These are phyloP conservation scores for Columba livia DNA, from an alignment of 2,113 vertebrate species.

Conservation along the genomic window DNA sequence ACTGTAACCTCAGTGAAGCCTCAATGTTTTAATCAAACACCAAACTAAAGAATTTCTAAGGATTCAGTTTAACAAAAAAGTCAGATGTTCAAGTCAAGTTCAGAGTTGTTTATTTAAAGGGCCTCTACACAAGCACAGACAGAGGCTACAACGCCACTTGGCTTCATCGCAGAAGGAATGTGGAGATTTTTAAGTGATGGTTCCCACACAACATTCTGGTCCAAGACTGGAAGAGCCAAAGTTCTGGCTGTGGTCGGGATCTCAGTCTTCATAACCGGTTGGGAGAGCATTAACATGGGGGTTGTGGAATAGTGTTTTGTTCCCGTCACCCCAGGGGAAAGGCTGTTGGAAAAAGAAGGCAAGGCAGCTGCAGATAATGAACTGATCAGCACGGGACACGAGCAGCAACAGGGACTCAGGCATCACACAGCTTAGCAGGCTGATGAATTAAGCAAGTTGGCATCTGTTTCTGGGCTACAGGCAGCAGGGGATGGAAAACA, in stretches of 20 bases:
- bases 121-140: slow-evolving; percentile 15
- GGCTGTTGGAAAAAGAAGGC: slow-evolving; percentile 75
- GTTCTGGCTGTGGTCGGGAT: slow-evolving; percentile 40
- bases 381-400: background rate
- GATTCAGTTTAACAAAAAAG: background rate
- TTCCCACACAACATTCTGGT: slow-evolving; percentile 63
- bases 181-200: background rate
- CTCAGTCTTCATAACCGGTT: slow-evolving; percentile 85
- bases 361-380: background rate
- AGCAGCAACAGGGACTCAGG: accelerated
- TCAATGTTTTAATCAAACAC: background rate
- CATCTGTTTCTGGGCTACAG: background rate
- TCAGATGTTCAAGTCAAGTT: background rate
- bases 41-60: background rate
- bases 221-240: slow-evolving; percentile 67
- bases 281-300: slow-evolving; percentile 87
- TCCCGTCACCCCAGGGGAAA: slow-evolving; percentile 96
- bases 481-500: background rate
- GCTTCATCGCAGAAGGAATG: background rate
- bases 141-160: background rate
- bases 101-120: slow-evolving; percentile 74
- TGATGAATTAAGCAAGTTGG: background rate
- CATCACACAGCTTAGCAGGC: background rate
- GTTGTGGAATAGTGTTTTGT: slow-evolving; percentile 90
- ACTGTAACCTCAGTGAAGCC: background rate